phyloP scores from a whole-genome alignment of 2,888 invertebrate species.

The Schizaphis graminum region DNA sequence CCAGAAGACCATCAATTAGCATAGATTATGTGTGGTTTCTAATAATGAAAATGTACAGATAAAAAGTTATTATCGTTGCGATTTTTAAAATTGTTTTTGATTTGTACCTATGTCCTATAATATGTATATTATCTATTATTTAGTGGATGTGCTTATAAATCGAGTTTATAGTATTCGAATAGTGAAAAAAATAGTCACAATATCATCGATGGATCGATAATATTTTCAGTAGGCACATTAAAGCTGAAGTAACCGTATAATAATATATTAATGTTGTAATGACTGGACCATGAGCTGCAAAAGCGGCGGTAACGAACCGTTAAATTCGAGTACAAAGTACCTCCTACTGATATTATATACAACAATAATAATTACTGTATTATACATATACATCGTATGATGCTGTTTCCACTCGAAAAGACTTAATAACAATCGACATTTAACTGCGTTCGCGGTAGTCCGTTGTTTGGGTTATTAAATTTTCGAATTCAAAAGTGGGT shows the following conservation, averaged over 20 bases:
- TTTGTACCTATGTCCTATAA: neutral
- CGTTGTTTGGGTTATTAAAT: neutral
- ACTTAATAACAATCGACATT: slow-evolving; percentile 13
- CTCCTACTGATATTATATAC: neutral
- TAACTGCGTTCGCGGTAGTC: neutral
- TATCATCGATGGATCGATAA: neutral
- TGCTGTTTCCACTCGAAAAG: neutral
- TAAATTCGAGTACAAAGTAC: slow-evolving; percentile 2
- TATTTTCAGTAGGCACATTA: neutral
- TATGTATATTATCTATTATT: neutral
- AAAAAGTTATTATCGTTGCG: neutral
- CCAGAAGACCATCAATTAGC: neutral
- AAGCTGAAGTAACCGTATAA: neutral
- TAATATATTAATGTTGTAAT: neutral
- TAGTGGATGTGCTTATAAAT: neutral
- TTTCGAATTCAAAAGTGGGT: neutral
- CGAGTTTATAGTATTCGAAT: neutral
- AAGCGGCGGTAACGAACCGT: slow-evolving; percentile 3
- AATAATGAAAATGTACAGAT: neutral
- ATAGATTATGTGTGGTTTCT: neutral
- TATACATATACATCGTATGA: neutral
- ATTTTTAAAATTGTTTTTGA: neutral
- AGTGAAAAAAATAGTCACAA: neutral
- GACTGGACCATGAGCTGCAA: neutral
- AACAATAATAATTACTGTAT: slow-evolving; percentile 1